Evolutionary conservation across 2,113 vertebrate genomes (phyloP).

Genomic region (Solea senegalensis): DNA sequence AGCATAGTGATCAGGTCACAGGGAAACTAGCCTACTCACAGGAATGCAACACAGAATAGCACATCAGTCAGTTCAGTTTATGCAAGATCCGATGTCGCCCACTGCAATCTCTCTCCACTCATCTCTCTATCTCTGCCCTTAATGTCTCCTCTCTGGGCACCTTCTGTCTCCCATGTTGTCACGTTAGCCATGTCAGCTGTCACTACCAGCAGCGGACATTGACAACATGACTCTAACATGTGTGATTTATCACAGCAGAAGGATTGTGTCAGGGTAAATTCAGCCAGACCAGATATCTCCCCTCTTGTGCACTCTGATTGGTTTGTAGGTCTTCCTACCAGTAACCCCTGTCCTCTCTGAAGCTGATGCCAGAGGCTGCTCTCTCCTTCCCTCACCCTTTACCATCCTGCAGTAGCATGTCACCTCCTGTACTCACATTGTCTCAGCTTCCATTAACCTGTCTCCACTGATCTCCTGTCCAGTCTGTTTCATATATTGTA

Average conservation of each 20-base stretch:
- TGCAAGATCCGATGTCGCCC: conserved; percentile 28
- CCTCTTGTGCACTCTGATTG: conserved; percentile 14
- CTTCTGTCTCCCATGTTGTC: conserved; percentile 34
- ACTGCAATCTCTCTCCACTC: conserved; percentile 41
- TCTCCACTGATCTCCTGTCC: not conserved
- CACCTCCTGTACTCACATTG: conserved; percentile 33
- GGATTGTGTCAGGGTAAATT: conserved; percentile 24
- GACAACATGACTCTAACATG: conserved; percentile 24
- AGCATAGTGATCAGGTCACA: conserved; percentile 19
- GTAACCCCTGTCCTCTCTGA: conserved; percentile 90
- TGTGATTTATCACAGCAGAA: not conserved
- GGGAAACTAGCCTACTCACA: conserved; percentile 24
- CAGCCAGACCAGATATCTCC: conserved; percentile 10
- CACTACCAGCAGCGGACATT: conserved; percentile 11
- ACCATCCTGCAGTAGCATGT: conserved; percentile 68
- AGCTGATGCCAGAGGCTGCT: conserved; percentile 99
- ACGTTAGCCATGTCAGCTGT: conserved; percentile 28
- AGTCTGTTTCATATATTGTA: not conserved
- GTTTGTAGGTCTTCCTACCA: conserved; percentile 66
- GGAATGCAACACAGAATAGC: conserved; percentile 15
- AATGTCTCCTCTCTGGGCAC: conserved; percentile 36
- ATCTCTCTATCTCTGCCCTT: conserved; percentile 30
- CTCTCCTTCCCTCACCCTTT: conserved; percentile 68
- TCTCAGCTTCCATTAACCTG: conserved; percentile 37
- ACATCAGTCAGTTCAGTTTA: conserved; percentile 10